These are phyloP conservation scores for Chiloscyllium punctatum DNA, from an alignment of 2,797 vertebrate species.

Conservation along the genomic window DNA sequence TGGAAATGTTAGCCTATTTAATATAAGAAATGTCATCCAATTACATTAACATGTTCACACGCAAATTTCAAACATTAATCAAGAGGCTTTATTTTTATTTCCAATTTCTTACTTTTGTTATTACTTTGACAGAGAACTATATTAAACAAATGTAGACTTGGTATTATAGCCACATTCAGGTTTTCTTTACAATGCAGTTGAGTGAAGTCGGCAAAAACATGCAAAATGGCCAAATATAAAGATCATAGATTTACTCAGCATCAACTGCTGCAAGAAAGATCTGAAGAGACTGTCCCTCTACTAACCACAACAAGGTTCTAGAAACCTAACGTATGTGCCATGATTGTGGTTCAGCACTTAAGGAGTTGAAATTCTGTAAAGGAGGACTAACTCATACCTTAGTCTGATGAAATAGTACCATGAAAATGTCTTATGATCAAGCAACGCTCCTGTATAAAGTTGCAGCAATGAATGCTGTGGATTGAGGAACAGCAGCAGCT, in stretches of 20 bases:
- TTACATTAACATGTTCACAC: neutral
- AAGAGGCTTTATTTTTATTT: neutral
- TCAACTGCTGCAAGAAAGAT: neutral
- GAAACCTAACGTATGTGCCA: neutral
- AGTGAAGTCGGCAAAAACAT: no score
- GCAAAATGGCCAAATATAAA: neutral
- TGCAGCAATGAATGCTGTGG: neutral
- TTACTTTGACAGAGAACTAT: neutral
- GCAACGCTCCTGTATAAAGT: neutral
- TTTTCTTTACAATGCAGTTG: neutral
- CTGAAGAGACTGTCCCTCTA: neutral
- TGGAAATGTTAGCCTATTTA: neutral
- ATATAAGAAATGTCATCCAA: neutral
- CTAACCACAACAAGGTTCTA: neutral
- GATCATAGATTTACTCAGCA: neutral
- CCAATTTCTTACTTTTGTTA: neutral
- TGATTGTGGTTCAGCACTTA: neutral
- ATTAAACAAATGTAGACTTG: neutral
- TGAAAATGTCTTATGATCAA: neutral
- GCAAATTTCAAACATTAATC: neutral
- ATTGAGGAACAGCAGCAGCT: neutral
- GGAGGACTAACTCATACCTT: neutral
- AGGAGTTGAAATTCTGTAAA: neutral
- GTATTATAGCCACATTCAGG: neutral
- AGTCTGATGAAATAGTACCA: no score